Conservation (phyloP, 2,888 invertebrate genomes). For the Oscheius sp. region DNA sequence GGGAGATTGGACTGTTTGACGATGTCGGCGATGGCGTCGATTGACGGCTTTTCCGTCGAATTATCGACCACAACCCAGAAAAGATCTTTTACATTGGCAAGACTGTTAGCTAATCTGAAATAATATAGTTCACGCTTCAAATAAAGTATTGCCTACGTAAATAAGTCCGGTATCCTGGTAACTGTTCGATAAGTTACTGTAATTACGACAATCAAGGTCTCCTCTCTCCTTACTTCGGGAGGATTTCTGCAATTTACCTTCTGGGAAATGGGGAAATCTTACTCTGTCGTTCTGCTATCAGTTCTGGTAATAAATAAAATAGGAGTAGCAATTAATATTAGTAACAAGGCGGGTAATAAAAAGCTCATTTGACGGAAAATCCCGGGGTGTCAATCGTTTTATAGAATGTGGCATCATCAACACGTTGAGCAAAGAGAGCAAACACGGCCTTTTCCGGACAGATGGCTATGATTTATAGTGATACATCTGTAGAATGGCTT, state of each 20-base stretch:
- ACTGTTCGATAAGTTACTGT: constrained; percentile 3
- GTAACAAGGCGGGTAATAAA: no score
- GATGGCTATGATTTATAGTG: no score
- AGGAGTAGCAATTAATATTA: no score
- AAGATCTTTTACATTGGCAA: background rate
- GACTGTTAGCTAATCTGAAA: constrained; percentile 1
- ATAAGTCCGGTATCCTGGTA: constrained; percentile 4
- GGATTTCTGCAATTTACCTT: background rate
- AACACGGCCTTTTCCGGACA: no score
- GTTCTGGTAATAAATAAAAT: no score
- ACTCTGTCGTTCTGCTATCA: no score
- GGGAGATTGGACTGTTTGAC: constrained; percentile 1
- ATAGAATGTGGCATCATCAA: no score
- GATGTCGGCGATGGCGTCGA: background rate
- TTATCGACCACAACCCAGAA: constrained; percentile 15
- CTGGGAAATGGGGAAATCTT: background rate
- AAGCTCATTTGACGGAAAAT: no score
- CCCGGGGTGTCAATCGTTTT: no score
- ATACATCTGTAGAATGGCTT: no score
- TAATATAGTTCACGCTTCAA: background rate
- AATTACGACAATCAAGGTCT: constrained; percentile 9
- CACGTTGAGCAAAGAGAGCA: no score
- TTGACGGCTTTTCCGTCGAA: background rate
- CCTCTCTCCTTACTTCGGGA: background rate
- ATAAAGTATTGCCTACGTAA: background rate